Percentiles rank a stretch among this genome's conserved stretches.
phyloP scores from a whole-genome alignment of 1,140 invertebrate genomes.

The Oryctes rhinoceros region DNA sequence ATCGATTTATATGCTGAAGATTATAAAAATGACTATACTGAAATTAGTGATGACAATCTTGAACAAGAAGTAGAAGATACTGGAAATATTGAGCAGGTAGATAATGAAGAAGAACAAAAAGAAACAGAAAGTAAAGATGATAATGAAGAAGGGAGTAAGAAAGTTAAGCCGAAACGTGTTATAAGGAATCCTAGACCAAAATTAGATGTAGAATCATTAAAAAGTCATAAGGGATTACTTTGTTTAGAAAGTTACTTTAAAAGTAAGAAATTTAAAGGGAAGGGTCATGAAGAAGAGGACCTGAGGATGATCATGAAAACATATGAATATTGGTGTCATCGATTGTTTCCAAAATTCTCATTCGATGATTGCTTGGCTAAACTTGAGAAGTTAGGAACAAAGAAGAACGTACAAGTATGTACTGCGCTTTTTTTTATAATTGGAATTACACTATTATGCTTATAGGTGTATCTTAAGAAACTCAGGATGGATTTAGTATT shows the following conservation, averaged over 20 bases:
- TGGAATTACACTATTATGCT: constrained; percentile 39
- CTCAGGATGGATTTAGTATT: constrained; percentile 53
- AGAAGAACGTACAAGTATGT: constrained; percentile 68
- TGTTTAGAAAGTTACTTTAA: constrained; percentile 81
- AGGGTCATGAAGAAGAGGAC: constrained; percentile 82
- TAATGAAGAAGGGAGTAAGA: constrained; percentile 44
- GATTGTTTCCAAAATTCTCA: constrained; percentile 86
- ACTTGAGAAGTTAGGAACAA: constrained; percentile 82
- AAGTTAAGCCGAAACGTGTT: constrained; percentile 64
- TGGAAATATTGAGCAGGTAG: constrained; percentile 48
- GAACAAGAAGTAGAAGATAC: constrained; percentile 45
- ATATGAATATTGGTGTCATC: constrained; percentile 91
- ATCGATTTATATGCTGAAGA: constrained; percentile 50
- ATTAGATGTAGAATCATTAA: constrained; percentile 75
- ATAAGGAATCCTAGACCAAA: constrained; percentile 75
- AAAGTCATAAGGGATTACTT: constrained; percentile 79
- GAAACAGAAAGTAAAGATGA: constrained; percentile 46
- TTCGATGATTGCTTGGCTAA: constrained; percentile 87
- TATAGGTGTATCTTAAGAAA: constrained; percentile 57
- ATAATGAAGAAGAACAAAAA: constrained; percentile 51
- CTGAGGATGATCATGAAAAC: constrained; percentile 81
- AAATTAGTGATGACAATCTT: constrained; percentile 42
- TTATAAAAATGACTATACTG: constrained; percentile 31
- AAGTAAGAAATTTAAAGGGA: constrained; percentile 82
- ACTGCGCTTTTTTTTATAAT: neutral